A percentile compares a stretch with the other conserved stretches of the same genome.
Conservation (phyloP, 2,888 invertebrate genomes). For the Diaprepes abbreviatus region DNA sequence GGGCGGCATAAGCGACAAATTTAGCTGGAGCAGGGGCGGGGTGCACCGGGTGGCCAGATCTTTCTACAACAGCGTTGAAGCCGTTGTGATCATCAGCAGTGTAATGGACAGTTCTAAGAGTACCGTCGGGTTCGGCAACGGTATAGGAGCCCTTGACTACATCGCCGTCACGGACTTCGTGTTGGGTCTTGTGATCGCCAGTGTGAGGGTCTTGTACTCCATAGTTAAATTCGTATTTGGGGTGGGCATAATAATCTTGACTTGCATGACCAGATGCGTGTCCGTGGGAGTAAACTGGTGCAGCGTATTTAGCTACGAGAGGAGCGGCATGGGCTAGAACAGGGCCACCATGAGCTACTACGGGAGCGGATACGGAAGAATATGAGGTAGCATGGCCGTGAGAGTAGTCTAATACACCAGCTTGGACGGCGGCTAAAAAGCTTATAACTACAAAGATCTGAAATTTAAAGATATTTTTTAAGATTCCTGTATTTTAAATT, state of each 20-base stretch:
- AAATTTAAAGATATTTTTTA: conserved; percentile 13
- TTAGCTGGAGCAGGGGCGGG: conserved; percentile 46
- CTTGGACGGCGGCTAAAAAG: conserved; percentile 52
- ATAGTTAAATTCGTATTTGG: conserved; percentile 72
- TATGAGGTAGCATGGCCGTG: conserved; percentile 35
- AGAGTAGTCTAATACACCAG: conserved; percentile 52
- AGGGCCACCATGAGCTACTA: conserved; percentile 37
- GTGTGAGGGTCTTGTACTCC: conserved; percentile 74
- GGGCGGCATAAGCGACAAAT: conserved; percentile 38
- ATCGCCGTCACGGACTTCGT: conserved; percentile 73
- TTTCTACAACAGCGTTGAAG: conserved; percentile 73
- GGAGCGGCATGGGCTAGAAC: conserved; percentile 26
- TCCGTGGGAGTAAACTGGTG: conserved; percentile 51
- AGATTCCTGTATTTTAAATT: too few relatives aligned
- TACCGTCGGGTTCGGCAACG: conserved; percentile 61
- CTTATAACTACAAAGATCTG: conserved; percentile 52
- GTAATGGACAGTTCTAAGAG: conserved; percentile 59
- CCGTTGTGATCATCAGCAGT: conserved; percentile 60
- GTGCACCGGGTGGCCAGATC: conserved; percentile 73
- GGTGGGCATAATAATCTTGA: conserved; percentile 69
- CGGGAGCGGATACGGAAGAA: conserved; percentile 32
- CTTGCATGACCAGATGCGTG: conserved; percentile 46
- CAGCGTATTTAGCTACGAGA: conserved; percentile 56
- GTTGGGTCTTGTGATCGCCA: conserved; percentile 72
- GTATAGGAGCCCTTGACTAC: conserved; percentile 67